Percentiles rank a stretch among this genome's conserved stretches.
Conservation (phyloP, 2,888 invertebrate species). For the Rhimphoctona megacephalus region DNA sequence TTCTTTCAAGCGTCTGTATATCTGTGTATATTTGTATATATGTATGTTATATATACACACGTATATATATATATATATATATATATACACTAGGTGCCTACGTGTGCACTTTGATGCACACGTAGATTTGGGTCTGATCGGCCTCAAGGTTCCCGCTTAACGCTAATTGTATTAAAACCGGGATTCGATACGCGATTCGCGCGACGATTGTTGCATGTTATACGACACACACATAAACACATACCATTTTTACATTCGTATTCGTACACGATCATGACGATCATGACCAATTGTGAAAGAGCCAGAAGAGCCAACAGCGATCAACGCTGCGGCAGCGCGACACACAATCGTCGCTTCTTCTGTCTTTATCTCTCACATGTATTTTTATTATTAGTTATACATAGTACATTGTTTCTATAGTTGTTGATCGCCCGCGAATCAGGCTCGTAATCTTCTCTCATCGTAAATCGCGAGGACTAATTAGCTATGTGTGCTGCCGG, state of each 20-base stretch:
- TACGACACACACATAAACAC: background rate
- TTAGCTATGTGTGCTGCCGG: background rate
- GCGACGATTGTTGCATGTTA: slow-evolving; percentile 27
- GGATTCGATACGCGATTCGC: slow-evolving; percentile 47
- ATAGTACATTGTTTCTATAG: slow-evolving; percentile 25
- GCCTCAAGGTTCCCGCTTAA: slow-evolving; percentile 53
- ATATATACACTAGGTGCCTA: no score
- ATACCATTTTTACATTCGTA: slow-evolving; percentile 1
- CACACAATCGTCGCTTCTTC: slow-evolving; percentile 46
- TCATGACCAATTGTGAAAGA: slow-evolving; percentile 58
- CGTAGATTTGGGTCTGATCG: slow-evolving; percentile 41
- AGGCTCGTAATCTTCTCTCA: background rate
- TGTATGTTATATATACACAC: background rate
- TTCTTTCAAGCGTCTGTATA: background rate
- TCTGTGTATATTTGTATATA: background rate
- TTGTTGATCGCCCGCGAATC: slow-evolving; percentile 11
- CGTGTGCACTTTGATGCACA: background rate
- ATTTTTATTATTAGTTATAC: slow-evolving; percentile 30
- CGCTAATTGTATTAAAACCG: slow-evolving; percentile 61
- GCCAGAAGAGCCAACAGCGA: slow-evolving; percentile 25
- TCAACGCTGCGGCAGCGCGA: slow-evolving; percentile 5
- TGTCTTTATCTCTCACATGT: slow-evolving; percentile 2
- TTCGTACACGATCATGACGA: slow-evolving; percentile 23
- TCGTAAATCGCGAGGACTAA: background rate
- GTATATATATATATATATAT: background rate